A percentile compares a stretch with the other conserved stretches of the same genome.
Conservation (phyloP, 2,888 invertebrate genomes). For the Catocala nupta region DNA sequence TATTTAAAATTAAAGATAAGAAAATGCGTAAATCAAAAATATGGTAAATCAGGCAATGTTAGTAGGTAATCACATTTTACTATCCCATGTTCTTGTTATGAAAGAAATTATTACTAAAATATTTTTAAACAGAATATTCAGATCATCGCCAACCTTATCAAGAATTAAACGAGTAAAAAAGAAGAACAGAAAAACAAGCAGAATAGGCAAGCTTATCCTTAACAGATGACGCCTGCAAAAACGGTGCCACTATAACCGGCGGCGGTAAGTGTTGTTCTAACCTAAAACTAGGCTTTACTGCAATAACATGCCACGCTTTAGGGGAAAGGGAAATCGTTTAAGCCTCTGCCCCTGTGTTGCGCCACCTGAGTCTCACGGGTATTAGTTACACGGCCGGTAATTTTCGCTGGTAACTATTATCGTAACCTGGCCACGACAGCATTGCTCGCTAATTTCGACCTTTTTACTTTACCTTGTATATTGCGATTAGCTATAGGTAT, state of each 20-base stretch:
- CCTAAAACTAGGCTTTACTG: constrained; percentile 72
- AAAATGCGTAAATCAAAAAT: too few relatives aligned
- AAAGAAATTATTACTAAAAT: too few relatives aligned
- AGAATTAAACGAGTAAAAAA: constrained; percentile 7
- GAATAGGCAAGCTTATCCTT: constrained; percentile 30
- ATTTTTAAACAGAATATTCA: neutral
- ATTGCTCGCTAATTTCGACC: constrained; percentile 46
- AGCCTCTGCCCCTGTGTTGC: constrained; percentile 68
- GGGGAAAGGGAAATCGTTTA: constrained; percentile 73
- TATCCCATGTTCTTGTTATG: too few relatives aligned
- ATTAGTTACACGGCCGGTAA: constrained; percentile 62
- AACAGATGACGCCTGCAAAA: constrained; percentile 44
- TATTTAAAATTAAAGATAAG: too few relatives aligned
- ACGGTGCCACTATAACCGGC: constrained; percentile 41
- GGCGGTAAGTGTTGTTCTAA: constrained; percentile 54
- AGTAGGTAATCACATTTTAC: too few relatives aligned
- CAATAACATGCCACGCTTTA: constrained; percentile 63
- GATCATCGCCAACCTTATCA: constrained; percentile 9
- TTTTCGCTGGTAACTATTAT: constrained; percentile 62
- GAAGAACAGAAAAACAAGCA: constrained; percentile 25
- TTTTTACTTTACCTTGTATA: constrained; percentile 36
- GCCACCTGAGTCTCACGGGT: constrained; percentile 73
- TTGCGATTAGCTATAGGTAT: constrained; percentile 31
- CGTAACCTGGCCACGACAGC: constrained; percentile 35
- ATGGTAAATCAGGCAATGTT: too few relatives aligned